Evolutionary conservation across 1,140 invertebrate species (phyloP).

Genomic region (Sitobion miscanthi): DNA sequence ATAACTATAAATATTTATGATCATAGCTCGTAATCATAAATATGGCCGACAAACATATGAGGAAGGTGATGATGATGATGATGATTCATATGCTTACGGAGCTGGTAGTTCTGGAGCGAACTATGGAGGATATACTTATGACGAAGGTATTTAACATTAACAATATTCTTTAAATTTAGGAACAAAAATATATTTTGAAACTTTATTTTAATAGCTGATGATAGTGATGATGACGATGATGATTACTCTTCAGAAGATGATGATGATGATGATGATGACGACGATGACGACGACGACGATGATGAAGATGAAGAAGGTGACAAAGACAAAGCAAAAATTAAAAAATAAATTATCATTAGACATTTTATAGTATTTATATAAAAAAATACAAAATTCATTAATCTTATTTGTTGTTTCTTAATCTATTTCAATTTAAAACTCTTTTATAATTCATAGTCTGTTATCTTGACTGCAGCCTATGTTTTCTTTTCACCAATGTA

Average conservation of each 20-base stretch:
- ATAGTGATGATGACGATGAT: slow-evolving; percentile 57
- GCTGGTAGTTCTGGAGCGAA: slow-evolving; percentile 63
- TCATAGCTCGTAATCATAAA: slow-evolving; percentile 77
- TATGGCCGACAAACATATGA: slow-evolving; percentile 79
- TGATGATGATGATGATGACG: slow-evolving; percentile 55
- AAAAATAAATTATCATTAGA: neutral
- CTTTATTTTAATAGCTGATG: slow-evolving; percentile 36
- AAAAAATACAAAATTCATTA: slow-evolving; percentile 34
- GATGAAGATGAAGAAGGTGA: slow-evolving; percentile 34
- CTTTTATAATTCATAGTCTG: neutral
- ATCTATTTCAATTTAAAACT: neutral
- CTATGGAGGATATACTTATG: slow-evolving; percentile 63
- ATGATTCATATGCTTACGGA: slow-evolving; percentile 62
- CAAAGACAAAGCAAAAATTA: slow-evolving; percentile 45
- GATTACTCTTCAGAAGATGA: slow-evolving; percentile 34
- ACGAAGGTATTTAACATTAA: slow-evolving; percentile 59
- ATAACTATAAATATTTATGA: slow-evolving; percentile 57
- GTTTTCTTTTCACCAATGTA: neutral
- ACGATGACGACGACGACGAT: slow-evolving; percentile 51
- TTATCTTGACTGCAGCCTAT: neutral
- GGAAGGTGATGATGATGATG: slow-evolving; percentile 69
- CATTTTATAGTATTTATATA: neutral
- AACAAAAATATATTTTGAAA: slow-evolving; percentile 2
- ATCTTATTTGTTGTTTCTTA: neutral
- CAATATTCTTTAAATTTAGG: neutral